Percentiles rank a stretch among this genome's conserved stretches.
Conservation (phyloP, 2,888 invertebrate genomes). For the Spodoptera littoralis region DNA sequence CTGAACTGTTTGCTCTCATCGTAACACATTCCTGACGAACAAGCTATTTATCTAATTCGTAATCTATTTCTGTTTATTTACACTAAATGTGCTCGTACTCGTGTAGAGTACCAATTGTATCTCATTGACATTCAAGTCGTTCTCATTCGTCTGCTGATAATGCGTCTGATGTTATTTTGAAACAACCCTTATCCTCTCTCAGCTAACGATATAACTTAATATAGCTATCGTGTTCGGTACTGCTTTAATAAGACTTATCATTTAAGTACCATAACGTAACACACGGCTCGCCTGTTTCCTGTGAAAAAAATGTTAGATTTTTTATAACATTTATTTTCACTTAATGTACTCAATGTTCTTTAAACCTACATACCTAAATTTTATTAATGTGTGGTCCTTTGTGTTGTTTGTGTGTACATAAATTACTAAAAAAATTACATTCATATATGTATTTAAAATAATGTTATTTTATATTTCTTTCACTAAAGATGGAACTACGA, state of each 20-base stretch:
- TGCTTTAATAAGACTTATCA: slow-evolving; percentile 17
- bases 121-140: slow-evolving; percentile 55
- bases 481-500: neutral
- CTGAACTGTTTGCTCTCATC: slow-evolving; percentile 63
- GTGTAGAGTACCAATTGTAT: slow-evolving; percentile 36
- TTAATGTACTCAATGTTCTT: too few species aligned
- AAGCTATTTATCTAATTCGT: slow-evolving; percentile 44
- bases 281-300: too few species aligned
- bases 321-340: too few species aligned
- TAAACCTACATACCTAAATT: too few species aligned
- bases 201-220: slow-evolving; percentile 49
- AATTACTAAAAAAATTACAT: too few species aligned
- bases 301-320: too few species aligned
- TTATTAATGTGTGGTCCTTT: too few species aligned
- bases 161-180: slow-evolving; percentile 54
- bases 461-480: neutral
- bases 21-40: slow-evolving; percentile 55
- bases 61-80: slow-evolving; percentile 45
- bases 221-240: slow-evolving; percentile 33
- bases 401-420: too few species aligned
- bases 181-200: slow-evolving; percentile 51
- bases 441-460: too few species aligned
- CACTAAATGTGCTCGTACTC: slow-evolving; percentile 30
- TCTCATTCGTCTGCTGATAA: slow-evolving; percentile 54
- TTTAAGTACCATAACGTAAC: too few species aligned